These are phyloP conservation scores for Diaprepes abbreviatus DNA, from an alignment of 2,888 invertebrate genomes.

Conservation along the genomic window DNA sequence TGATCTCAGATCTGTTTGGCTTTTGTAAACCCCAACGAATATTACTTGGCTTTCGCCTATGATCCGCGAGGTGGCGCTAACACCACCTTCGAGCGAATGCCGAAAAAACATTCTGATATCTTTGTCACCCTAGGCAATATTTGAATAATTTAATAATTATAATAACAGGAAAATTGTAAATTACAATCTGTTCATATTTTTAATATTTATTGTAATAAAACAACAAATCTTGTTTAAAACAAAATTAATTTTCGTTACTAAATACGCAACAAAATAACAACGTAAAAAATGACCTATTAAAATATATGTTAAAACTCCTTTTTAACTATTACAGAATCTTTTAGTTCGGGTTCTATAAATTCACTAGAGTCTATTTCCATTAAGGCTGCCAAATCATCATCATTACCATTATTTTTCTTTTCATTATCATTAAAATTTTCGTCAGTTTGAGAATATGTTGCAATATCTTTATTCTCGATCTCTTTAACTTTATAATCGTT, in stretches of 20 bases:
- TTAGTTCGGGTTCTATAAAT: slow-evolving; percentile 37
- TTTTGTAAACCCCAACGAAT: too few species aligned
- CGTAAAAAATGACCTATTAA: too few species aligned
- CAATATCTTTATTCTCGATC: not conserved
- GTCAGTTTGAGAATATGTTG: not conserved
- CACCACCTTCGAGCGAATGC: too few species aligned
- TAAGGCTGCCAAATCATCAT: slow-evolving; percentile 26
- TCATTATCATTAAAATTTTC: not conserved
- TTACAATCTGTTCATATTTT: too few species aligned
- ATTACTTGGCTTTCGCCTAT: too few species aligned
- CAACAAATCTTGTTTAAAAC: not conserved
- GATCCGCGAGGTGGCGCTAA: too few species aligned
- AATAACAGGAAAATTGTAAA: too few species aligned
- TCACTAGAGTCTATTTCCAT: slow-evolving; percentile 41
- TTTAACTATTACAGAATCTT: slow-evolving; percentile 1
- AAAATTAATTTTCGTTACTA: not conserved
- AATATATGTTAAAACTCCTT: slow-evolving; percentile 1
- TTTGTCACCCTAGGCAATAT: too few species aligned
- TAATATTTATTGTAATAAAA: too few species aligned
- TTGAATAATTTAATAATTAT: too few species aligned
- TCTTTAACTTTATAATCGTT: not conserved
- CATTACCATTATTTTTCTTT: not conserved
- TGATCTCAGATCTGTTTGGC: too few species aligned
- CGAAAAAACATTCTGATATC: too few species aligned
- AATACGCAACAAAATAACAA: not conserved